These are phyloP conservation scores for Riptortus pedestris DNA, from an alignment of 1,140 invertebrate genomes.

Conservation along the genomic window DNA sequence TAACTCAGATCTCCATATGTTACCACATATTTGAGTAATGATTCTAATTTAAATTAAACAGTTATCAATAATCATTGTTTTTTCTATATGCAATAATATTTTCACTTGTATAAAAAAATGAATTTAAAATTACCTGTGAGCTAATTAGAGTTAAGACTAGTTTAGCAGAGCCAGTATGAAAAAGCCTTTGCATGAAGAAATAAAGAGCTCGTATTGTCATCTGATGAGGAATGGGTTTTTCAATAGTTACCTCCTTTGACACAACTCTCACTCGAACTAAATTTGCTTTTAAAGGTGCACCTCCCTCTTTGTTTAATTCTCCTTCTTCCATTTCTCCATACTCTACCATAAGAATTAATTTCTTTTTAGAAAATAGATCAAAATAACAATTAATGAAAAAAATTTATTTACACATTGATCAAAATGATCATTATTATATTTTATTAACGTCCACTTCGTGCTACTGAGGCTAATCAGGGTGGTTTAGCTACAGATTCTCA, in stretches of 20 bases:
- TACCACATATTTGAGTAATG: too few relatives aligned
- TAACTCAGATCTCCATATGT: too few relatives aligned
- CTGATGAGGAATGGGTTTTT: constrained; percentile 60
- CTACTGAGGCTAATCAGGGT: too few relatives aligned
- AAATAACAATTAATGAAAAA: constrained; percentile 31
- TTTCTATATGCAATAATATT: too few relatives aligned
- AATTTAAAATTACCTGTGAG: constrained; percentile 38
- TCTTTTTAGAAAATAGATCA: too few relatives aligned
- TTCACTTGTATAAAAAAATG: constrained; percentile 10
- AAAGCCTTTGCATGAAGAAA: constrained; percentile 57
- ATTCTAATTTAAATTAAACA: too few relatives aligned
- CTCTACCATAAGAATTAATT: too few relatives aligned
- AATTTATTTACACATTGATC: background rate
- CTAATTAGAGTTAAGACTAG: constrained; percentile 44
- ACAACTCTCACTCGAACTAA: constrained; percentile 53
- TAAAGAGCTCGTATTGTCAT: constrained; percentile 76
- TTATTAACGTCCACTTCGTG: too few relatives aligned
- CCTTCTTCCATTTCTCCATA: constrained; percentile 67
- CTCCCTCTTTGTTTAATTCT: constrained; percentile 47
- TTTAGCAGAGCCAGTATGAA: constrained; percentile 44
- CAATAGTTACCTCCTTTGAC: constrained; percentile 41
- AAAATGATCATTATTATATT: background rate
- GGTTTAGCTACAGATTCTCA: too few relatives aligned
- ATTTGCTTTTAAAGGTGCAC: constrained; percentile 53
- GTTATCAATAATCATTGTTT: too few relatives aligned